Conservation (phyloP, 2,888 invertebrate genomes). For the Ditylenchus weischeri region DNA sequence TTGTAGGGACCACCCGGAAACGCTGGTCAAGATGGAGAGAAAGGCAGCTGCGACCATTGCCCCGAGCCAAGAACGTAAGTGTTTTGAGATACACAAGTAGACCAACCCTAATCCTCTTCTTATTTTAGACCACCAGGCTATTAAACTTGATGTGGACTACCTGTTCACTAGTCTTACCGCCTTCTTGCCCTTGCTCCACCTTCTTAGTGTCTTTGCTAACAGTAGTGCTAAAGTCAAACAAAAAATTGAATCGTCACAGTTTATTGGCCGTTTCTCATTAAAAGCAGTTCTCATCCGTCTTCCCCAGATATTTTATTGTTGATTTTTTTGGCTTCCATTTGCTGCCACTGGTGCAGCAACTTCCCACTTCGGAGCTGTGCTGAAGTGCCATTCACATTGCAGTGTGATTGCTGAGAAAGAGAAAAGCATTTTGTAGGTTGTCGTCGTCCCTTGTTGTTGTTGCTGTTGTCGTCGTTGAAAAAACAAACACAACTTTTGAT, state of each 20-base stretch:
- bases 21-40: conserved; percentile 50
- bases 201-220: conserved; percentile 1
- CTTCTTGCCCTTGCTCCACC: neutral
- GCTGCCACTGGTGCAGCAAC: neutral
- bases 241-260: conserved; percentile 2
- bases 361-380: conserved; percentile 4
- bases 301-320: neutral
- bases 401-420: conserved; percentile 1
- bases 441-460: conserved; percentile 4
- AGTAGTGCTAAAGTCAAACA: conserved; percentile 4
- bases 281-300: no score
- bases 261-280: neutral
- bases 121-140: conserved; percentile 47
- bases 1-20: conserved; percentile 35
- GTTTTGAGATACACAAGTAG: no score
- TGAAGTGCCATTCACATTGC: neutral
- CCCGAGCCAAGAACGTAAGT: conserved; percentile 50
- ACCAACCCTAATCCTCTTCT: no score
- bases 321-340: neutral
- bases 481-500: conserved; percentile 1
- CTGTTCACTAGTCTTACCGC: neutral
- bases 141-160: conserved; percentile 32
- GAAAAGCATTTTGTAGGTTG: conserved; percentile 8
- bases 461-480: conserved; percentile 7
- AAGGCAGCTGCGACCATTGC: conserved; percentile 57